Evolutionary conservation across 2,797 vertebrate genomes (phyloP), one percentile per base, ranked within the genome.

Genomic region (Aphelocoma californica): DNA sequence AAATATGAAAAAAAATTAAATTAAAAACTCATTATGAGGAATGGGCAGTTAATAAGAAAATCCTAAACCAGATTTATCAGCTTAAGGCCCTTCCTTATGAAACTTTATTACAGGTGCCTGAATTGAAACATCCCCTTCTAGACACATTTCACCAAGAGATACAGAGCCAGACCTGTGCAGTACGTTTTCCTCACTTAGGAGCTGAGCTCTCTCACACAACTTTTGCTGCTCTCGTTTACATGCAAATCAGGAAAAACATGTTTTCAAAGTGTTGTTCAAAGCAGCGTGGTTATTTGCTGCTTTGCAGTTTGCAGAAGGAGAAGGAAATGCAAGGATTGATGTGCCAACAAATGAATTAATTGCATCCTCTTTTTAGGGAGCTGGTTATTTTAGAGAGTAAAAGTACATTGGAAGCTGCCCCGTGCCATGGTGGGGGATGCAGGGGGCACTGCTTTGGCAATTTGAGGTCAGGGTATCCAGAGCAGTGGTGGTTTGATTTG

Each of bases 31-130:
- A 88, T 93, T 94, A 92, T 31, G 61, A 77, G 86, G 57, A 56
- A 64, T 72, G 36, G 73, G 70, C 90, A 58, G 91, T 92, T 95
- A 95, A 93, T 92, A 90, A 92, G 93, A 93, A 97, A 95, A 96
- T 93, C 89, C 93, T 87, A 70, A 90, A 71, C 69, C 74, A 80
- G 92, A 66, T 3, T 96, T 93, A 86, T 1, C 89, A 73, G 78
- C 78, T 94, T 71, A 88, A 88, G 90, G 77, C 74, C 38, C 31
- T 96, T 90, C 92, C 86, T 90, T 84, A 82, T 51, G 89, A 88
- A 89, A 87, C 62, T 78, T 92, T 81, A 94, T 97, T 97, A 69
- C 82, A 71, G 42, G 73, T 65, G n/a, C 65, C 79, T 91, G 86
- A 92, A 67, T 91, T 91, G 90, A 91, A 96, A 50, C 47, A 58